Evolutionary conservation across 37 sponge, comb jelly and placozoan species (phyloP), one percentile per base, ranked within the genome.

Genomic region (Bolinopsis microptera): DNA sequence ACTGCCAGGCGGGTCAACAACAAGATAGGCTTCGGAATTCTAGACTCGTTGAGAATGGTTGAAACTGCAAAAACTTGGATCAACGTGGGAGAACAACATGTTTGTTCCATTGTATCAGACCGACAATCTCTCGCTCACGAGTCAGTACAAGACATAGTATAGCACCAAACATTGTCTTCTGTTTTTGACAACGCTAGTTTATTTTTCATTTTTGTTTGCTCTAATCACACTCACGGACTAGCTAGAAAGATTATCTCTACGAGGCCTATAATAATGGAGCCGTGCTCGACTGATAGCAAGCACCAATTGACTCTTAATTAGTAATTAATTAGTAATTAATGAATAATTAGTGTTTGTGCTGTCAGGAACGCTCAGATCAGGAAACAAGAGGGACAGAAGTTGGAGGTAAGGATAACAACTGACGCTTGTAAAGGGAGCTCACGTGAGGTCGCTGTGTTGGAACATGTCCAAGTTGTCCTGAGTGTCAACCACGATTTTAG

Each of bases 1-100:
- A n/a, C n/a, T n/a, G n/a, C 23, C 82, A 80, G 82, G 30, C 82
- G 82, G 2, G 35, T 80, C 35, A 80, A 34, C 37, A 80, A 80
- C 82, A 80, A 80, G 82, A 80, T 34, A 2, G 82, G 82, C 3
- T 80, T 80, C 32, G 82, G 82, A 21, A 30, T 80, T 5, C 82
- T 80, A 34, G 38, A 80, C 37, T 16, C 38, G 1, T 24, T 21
- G 35, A 30, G 32, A 8, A 35, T 35, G 38, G 82, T 80, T 2
- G 37, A 80, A 3, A 28, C 22, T 24, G 82, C 82, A 32, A 80
- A 35, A 33, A 80, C 35, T 34, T 80, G 82, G 82, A 32, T 8
- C 1, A 16, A 24, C 23, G 82, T 80, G 24, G 82, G 37, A 30
- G 37, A 21, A 0, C 82, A 80, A 35, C 82, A 80, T 34, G 82